phyloP scores from a whole-genome alignment of 2,888 invertebrate species.

The Perithous albicinctus region DNA sequence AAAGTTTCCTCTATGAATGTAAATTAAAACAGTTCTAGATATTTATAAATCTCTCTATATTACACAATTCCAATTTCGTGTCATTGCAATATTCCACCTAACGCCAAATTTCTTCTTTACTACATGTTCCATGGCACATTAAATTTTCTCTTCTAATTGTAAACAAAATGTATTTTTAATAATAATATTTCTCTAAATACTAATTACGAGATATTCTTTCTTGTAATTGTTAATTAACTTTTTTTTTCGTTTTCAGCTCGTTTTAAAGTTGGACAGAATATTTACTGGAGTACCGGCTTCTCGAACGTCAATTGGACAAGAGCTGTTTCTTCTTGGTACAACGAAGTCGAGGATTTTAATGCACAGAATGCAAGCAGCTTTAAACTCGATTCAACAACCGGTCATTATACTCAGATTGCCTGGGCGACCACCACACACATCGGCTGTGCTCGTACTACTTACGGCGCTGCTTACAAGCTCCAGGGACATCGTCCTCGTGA shows the following conservation, averaged over 20 bases:
- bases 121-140: too few species aligned
- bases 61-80: too few species aligned
- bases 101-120: too few species aligned
- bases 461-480: conserved; percentile 2
- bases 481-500: conserved; percentile 22
- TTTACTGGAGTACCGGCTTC: conserved; percentile 71
- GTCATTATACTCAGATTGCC: conserved; percentile 49
- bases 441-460: conserved; percentile 51
- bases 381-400: conserved; percentile 5
- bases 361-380: conserved; percentile 2
- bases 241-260: conserved; percentile 69
- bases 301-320: conserved; percentile 75
- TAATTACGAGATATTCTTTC: not conserved
- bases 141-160: too few species aligned
- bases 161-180: too few species aligned
- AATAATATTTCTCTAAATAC: not conserved
- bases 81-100: too few species aligned
- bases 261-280: conserved; percentile 83
- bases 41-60: too few species aligned
- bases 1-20: too few species aligned
- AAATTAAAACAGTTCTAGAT: too few species aligned
- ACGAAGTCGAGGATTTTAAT: conserved; percentile 77
- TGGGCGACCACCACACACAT: conserved; percentile 46
- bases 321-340: conserved; percentile 80
- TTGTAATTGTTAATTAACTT: not conserved